A percentile compares a stretch with the other conserved stretches of the same genome.
Conservation (phyloP, 2,888 invertebrate species). For the Seladonia tumulorum region DNA sequence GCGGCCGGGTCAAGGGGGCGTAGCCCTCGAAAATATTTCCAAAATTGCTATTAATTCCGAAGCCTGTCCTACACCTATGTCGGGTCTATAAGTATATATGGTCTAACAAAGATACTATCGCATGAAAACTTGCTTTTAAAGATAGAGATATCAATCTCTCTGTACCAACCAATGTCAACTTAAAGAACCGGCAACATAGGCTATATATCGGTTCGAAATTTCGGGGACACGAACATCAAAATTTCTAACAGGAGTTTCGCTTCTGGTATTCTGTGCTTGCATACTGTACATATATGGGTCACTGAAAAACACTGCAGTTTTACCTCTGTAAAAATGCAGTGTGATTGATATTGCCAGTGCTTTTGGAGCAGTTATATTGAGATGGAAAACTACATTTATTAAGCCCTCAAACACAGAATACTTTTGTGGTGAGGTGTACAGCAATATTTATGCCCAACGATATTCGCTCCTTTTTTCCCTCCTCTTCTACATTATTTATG, state of each 20-base stretch:
- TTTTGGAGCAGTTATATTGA: not conserved
- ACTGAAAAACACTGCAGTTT: slow-evolving; percentile 1
- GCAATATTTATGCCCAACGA: not conserved
- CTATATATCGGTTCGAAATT: not conserved
- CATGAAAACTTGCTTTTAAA: no score
- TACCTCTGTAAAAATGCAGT: slow-evolving; percentile 5
- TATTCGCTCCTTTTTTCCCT: not conserved
- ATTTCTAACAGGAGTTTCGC: slow-evolving; percentile 1
- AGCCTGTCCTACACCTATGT: no score
- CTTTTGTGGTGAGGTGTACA: slow-evolving; percentile 4
- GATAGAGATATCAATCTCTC: no score
- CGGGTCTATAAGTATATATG: no score
- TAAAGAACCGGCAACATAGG: no score
- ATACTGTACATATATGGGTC: not conserved
- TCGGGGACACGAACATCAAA: not conserved
- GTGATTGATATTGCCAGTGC: slow-evolving; percentile 4
- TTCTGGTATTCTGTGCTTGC: not conserved
- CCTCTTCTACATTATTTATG: not conserved
- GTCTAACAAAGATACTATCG: no score
- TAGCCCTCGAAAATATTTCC: no score
- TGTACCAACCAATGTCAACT: no score
- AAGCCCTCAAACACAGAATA: not conserved
- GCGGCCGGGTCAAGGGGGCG: no score
- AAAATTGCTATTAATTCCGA: no score
- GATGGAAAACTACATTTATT: not conserved